Evolutionary conservation across 2,888 invertebrate species (phyloP).

Genomic region (Plemyria rubiginata): DNA sequence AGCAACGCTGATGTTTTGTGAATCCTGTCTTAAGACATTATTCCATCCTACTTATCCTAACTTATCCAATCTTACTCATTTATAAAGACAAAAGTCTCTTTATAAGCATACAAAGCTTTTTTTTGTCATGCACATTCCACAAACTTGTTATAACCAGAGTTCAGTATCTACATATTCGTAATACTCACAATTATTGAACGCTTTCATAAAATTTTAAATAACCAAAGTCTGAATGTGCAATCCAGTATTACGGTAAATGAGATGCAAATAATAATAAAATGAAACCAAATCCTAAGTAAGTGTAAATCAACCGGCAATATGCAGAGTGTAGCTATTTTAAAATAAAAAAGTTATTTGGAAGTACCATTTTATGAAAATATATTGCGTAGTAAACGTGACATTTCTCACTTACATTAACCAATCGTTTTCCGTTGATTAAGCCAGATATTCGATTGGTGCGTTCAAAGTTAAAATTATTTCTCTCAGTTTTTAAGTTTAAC

Average conservation of each 20-base stretch:
- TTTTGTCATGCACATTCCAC: not conserved
- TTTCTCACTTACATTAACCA: slow-evolving; percentile 63
- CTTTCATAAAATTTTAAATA: slow-evolving; percentile 13
- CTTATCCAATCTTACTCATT: no score
- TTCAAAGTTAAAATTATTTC: slow-evolving; percentile 60
- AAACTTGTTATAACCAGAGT: not conserved
- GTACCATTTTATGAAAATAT: slow-evolving; percentile 64
- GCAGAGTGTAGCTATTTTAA: slow-evolving; percentile 48
- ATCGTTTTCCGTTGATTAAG: slow-evolving; percentile 62
- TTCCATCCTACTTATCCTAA: no score
- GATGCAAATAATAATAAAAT: slow-evolving; percentile 46
- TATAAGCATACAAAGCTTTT: not conserved
- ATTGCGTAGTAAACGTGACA: slow-evolving; percentile 66
- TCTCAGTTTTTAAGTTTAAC: slow-evolving; percentile 49
- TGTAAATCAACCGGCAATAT: slow-evolving; percentile 50
- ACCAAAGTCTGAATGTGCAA: slow-evolving; percentile 19
- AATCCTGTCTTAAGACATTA: no score
- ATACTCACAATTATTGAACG: not conserved
- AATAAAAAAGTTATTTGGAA: slow-evolving; percentile 56
- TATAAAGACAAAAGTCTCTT: no score
- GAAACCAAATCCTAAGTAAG: slow-evolving; percentile 48
- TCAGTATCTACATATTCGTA: not conserved
- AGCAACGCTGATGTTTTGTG: no score
- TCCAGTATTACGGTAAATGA: slow-evolving; percentile 33
- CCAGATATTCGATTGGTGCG: slow-evolving; percentile 64